Conservation (phyloP, 2,888 invertebrate species). For the Blastobasis adustella region DNA sequence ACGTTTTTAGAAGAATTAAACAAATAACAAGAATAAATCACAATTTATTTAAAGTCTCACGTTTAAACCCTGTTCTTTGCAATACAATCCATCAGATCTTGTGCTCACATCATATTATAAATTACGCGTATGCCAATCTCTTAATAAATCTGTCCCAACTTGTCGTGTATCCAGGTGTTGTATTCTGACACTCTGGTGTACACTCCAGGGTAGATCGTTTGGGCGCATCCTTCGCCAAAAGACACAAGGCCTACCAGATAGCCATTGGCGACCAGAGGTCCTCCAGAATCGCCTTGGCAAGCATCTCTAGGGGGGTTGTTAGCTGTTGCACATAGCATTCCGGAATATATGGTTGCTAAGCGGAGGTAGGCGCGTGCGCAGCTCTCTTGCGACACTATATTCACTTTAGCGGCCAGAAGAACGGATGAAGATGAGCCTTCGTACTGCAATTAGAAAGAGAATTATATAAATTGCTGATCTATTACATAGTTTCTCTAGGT, state of each 20-base stretch:
- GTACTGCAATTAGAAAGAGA: conserved; percentile 33
- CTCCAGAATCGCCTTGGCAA: conserved; percentile 76
- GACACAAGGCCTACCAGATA: conserved; percentile 71
- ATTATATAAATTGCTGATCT: background rate
- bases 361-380: conserved; percentile 53
- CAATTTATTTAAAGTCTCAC: no score
- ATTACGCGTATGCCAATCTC: no score
- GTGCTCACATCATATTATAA: no score
- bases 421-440: conserved; percentile 41
- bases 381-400: conserved; percentile 42
- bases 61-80: no score
- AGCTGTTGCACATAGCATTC: conserved; percentile 61
- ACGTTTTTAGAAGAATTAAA: no score
- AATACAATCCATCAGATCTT: no score
- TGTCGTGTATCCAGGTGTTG: conserved; percentile 41
- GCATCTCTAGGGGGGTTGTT: conserved; percentile 50
- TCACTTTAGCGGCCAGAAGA: conserved; percentile 50
- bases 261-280: conserved; percentile 66
- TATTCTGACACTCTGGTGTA: conserved; percentile 67
- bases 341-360: conserved; percentile 38
- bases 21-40: no score
- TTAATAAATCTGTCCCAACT: conserved; percentile 5
- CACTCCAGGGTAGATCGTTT: conserved; percentile 68
- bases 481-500: no score
- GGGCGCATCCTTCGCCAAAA: conserved; percentile 74